Conservation (phyloP, 1,140 invertebrate species). For the Frieseomelitta varia region DNA sequence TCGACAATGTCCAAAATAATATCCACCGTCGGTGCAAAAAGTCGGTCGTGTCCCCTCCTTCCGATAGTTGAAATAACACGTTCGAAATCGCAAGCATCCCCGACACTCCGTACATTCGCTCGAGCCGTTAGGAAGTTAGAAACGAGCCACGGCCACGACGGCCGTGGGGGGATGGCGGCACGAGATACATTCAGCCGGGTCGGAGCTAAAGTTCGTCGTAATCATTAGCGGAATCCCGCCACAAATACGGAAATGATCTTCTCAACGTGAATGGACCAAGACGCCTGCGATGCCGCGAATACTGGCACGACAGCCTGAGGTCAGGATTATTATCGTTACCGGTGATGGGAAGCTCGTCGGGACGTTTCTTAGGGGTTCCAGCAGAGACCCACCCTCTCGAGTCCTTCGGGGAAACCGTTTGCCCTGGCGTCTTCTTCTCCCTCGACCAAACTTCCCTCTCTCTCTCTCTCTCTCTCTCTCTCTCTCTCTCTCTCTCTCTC, state of each 20-base stretch:
- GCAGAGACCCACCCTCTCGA: neutral
- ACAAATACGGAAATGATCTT: slow-evolving; percentile 49
- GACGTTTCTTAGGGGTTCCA: slow-evolving; percentile 53
- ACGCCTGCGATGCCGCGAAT: neutral
- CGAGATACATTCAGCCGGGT: neutral
- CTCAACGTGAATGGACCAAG: neutral
- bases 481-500: too few species aligned
- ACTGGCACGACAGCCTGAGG: slow-evolving; percentile 32
- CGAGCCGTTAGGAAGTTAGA: neutral
- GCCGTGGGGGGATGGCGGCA: neutral
- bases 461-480: neutral
- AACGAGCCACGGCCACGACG: neutral
- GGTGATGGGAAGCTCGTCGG: slow-evolving; percentile 38
- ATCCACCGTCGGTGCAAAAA: neutral
- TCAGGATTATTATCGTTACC: slow-evolving; percentile 60
- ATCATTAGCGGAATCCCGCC: slow-evolving; percentile 40
- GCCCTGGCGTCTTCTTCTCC: neutral
- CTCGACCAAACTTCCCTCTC: neutral
- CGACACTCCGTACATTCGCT: neutral
- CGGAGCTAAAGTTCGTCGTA: slow-evolving; percentile 5
- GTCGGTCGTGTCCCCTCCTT: neutral
- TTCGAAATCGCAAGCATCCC: neutral
- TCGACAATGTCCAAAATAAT: neutral
- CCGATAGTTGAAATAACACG: neutral
- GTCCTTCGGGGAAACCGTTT: slow-evolving; percentile 39